Evolutionary conservation across 1,140 invertebrate genomes (phyloP).

Genomic region (Anthonomus grandis): DNA sequence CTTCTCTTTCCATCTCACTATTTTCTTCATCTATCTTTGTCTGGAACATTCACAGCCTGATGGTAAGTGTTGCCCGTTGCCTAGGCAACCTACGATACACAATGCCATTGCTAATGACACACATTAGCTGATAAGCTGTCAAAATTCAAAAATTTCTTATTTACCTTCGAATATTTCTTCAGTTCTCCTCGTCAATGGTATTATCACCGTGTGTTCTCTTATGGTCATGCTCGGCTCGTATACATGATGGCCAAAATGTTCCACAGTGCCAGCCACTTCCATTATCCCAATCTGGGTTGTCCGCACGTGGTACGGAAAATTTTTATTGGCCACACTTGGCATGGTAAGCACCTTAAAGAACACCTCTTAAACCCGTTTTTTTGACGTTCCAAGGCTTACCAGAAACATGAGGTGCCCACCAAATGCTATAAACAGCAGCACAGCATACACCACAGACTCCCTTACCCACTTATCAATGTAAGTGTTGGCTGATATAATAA

Average conservation of each 20-base stretch:
- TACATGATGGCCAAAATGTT: slow-evolving; percentile 60
- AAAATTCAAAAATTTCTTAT: too few species aligned
- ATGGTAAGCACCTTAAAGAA: slow-evolving; percentile 67
- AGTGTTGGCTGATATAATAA: slow-evolving; percentile 78
- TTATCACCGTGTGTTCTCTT: slow-evolving; percentile 55
- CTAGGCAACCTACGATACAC: too few species aligned
- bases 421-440: slow-evolving; percentile 71
- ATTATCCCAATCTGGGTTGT: slow-evolving; percentile 75
- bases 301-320: slow-evolving; percentile 82
- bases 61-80: too few species aligned
- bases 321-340: slow-evolving; percentile 76
- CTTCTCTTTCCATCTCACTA: too few species aligned
- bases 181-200: slow-evolving; percentile 55
- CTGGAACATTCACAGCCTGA: too few species aligned
- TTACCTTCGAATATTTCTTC: slow-evolving; percentile 43
- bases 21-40: too few species aligned
- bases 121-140: not conserved
- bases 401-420: slow-evolving; percentile 80
- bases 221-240: slow-evolving; percentile 55
- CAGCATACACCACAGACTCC: slow-evolving; percentile 81
- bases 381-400: slow-evolving; percentile 43
- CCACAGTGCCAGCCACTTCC: slow-evolving; percentile 56
- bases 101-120: too few species aligned
- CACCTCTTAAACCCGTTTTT: not conserved
- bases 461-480: slow-evolving; percentile 87